Evolutionary conservation across 2,888 invertebrate species (phyloP).

Genomic region (Ypsolopha scabrella): DNA sequence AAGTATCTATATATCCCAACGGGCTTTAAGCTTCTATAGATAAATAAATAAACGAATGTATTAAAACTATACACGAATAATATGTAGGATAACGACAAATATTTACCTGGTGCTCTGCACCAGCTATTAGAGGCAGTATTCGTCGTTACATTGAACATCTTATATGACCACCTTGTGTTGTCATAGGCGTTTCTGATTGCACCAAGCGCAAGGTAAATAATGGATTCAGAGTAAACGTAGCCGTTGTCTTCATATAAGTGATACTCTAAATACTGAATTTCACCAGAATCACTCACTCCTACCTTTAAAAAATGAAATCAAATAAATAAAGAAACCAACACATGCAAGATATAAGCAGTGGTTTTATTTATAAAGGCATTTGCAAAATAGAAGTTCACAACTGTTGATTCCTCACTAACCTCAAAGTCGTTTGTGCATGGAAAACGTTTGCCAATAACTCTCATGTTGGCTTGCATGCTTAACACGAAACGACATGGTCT

Average conservation of each 20-base stretch:
- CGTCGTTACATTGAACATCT: conserved; percentile 60
- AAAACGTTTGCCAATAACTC: conserved; percentile 75
- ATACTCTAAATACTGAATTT: conserved; percentile 74
- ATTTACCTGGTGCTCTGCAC: conserved; percentile 75
- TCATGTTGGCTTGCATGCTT: conserved; percentile 80
- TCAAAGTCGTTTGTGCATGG: conserved; percentile 75
- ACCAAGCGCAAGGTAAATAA: conserved; percentile 28
- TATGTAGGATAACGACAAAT: neutral
- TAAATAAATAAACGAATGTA: too few species aligned
- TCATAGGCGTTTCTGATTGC: conserved; percentile 73
- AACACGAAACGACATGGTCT: conserved; percentile 79
- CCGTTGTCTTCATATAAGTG: conserved; percentile 69
- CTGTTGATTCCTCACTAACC: conserved; percentile 30
- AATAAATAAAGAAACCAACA: neutral
- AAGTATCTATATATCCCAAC: neutral
- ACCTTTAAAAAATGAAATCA: conserved; percentile 23
- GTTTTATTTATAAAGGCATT: too few species aligned
- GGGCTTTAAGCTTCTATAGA: too few species aligned
- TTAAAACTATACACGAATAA: too few species aligned
- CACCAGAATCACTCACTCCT: conserved; percentile 72
- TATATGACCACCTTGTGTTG: conserved; percentile 44
- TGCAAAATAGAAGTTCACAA: too few species aligned
- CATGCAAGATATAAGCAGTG: neutral
- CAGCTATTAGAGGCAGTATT: conserved; percentile 75
- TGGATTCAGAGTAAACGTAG: conserved; percentile 61